phyloP scores from a whole-genome alignment of 2,888 invertebrate genomes.

The Polyommatus icarus region DNA sequence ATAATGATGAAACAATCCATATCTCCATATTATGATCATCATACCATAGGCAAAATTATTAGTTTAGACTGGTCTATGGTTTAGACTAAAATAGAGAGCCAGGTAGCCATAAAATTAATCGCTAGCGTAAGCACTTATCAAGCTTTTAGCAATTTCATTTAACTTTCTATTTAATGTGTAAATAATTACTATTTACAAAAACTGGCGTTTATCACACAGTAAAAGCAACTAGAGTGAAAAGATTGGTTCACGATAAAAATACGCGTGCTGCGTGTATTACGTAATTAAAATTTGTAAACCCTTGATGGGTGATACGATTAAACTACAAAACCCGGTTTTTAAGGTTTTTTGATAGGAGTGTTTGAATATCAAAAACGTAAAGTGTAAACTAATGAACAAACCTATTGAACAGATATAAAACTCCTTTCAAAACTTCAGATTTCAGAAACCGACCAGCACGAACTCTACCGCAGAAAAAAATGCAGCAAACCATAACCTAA shows the following conservation, averaged over 20 bases:
- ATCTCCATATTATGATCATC: too few species aligned
- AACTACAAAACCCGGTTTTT: too few species aligned
- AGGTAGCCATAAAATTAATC: neutral
- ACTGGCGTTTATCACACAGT: conserved; percentile 23
- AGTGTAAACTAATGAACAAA: too few species aligned
- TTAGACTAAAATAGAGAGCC: neutral
- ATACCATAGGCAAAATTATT: too few species aligned
- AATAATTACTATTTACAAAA: conserved; percentile 20
- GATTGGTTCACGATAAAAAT: conserved; percentile 27
- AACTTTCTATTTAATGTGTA: conserved; percentile 20
- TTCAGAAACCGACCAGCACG: too few species aligned
- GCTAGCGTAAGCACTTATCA: neutral
- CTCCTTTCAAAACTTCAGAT: too few species aligned
- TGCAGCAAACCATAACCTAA: neutral
- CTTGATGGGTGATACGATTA: neutral
- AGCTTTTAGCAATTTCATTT: neutral
- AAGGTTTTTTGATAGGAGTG: too few species aligned
- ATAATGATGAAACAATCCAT: too few species aligned
- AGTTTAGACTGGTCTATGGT: too few species aligned
- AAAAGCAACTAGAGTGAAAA: conserved; percentile 32
- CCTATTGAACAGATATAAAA: too few species aligned
- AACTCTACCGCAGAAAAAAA: neutral
- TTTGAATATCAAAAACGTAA: too few species aligned
- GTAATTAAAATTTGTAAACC: conserved; percentile 6
- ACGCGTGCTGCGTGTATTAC: neutral